Base-by-base conservation (phyloP, 2,113 vertebrate genomes). In the Podiceps cristatus region DNA sequence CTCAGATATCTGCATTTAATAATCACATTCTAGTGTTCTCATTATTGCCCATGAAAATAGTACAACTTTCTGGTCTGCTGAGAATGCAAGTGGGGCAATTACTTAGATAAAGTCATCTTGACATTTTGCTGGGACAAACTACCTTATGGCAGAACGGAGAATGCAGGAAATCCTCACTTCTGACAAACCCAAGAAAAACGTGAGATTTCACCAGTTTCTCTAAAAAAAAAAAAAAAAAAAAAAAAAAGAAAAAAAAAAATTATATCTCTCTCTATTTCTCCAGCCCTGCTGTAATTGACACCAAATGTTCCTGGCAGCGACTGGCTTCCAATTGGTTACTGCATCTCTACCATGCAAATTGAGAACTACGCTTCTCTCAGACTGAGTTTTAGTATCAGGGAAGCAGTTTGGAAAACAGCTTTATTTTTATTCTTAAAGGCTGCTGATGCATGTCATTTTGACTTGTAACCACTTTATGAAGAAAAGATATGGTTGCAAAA, bases 281-380 rank as follows among this genome's bases (percentile, higher is more conserved):
- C 63, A 83, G 8, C 27, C 16, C 19, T 62, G 8, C 53, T 86
- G 28, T 97, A 97, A 97, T 95, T 96, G 92, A 93, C 88, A 92
- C 95, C 96, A 96, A 97, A 97, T 97, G 96, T 96, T 97, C 88
- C 78, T 90, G 81, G 90, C 90, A 97, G 75, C 3, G 1, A 80
- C 90, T 59, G 37, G 82, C 28, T 92, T 94, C 78, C 90, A 92
- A 37, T 94, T 93, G 93, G 47, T 93, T 93, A 62, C 68, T 83
- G 71, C 62, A 74, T 90, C 84, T 94, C 81, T 76, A 69, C 85
- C 67, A 50, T 83, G 86, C 77, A 94, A 88, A 96, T 71, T 69
- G 78, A 85, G 88, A 84, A 73, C 62, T 94, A 76, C 55, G 27
- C 55, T 81, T 85, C 81, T 82, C 74, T 91, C 67, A 59, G 86